Percentiles rank a stretch among this genome's conserved stretches.
Conservation (phyloP, 2,113 vertebrate species). For the Perca flavescens region DNA sequence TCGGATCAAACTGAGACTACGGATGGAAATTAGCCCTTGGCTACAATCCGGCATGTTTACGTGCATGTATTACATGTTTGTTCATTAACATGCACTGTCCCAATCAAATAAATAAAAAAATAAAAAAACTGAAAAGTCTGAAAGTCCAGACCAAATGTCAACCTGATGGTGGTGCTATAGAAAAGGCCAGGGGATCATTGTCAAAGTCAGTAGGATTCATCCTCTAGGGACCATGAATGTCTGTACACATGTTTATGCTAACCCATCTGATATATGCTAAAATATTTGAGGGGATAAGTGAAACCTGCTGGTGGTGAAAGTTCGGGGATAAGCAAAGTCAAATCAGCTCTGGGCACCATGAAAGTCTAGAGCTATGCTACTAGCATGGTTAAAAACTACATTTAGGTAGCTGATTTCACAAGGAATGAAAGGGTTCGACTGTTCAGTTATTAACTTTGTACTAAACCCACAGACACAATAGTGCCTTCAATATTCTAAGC, state of each 20-base stretch:
- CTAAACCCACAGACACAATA: no score
- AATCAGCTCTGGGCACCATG: background rate
- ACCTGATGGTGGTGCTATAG: background rate
- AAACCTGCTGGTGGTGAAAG: background rate
- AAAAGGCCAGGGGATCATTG: background rate
- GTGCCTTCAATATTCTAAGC: no score
- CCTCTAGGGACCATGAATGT: background rate
- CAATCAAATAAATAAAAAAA: no score
- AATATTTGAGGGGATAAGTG: background rate
- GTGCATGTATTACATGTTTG: no score
- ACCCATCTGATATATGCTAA: background rate
- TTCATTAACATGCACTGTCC: no score
- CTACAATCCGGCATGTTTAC: no score
- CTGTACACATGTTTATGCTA: background rate
- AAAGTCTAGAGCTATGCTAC: background rate
- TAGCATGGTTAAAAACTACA: background rate
- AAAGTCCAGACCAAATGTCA: background rate
- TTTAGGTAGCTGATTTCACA: conserved; percentile 3
- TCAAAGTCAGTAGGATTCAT: background rate
- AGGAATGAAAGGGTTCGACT: background rate
- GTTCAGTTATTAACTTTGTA: no score
- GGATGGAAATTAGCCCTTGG: no score
- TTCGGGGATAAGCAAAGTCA: background rate
- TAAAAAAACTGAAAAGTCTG: background rate
- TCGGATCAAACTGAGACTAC: background rate